Conservation (phyloP, 2,888 invertebrate genomes). For the Hypsopygia costalis region DNA sequence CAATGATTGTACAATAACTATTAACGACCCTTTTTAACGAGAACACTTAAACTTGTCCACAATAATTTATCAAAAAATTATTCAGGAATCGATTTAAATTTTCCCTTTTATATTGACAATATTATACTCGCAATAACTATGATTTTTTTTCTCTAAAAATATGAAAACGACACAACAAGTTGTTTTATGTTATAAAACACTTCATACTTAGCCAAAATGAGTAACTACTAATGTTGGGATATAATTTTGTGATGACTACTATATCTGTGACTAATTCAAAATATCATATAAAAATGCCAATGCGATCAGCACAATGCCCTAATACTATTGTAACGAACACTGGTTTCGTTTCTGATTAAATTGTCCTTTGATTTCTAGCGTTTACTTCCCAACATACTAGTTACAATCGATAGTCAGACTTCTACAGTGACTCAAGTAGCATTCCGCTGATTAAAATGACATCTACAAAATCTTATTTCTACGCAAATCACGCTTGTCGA, state of each 20-base stretch:
- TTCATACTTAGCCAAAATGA: constrained; percentile 63
- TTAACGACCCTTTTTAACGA: constrained; percentile 61
- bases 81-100: constrained; percentile 50
- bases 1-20: constrained; percentile 64
- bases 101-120: constrained; percentile 55
- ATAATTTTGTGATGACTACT: constrained; percentile 74
- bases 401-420: constrained; percentile 12
- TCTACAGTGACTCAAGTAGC: constrained; percentile 13
- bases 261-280: constrained; percentile 64
- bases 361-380: background rate
- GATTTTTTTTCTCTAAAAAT: constrained; percentile 66
- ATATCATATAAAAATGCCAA: constrained; percentile 51
- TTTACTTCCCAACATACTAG: constrained; percentile 11
- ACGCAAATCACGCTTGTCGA: constrained; percentile 53
- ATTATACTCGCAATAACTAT: constrained; percentile 44
- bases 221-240: constrained; percentile 57
- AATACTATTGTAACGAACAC: background rate
- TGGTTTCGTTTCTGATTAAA: background rate
- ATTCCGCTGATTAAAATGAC: constrained; percentile 32
- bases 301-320: constrained; percentile 27
- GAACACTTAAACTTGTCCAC: constrained; percentile 57
- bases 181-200: constrained; percentile 59
- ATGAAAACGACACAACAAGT: constrained; percentile 76
- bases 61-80: constrained; percentile 65
- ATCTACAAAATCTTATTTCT: constrained; percentile 47